Evolutionary conservation across 1,140 invertebrate species (phyloP), one percentile per base, ranked within the genome.

Genomic region (Paraescarpia echinospica): DNA sequence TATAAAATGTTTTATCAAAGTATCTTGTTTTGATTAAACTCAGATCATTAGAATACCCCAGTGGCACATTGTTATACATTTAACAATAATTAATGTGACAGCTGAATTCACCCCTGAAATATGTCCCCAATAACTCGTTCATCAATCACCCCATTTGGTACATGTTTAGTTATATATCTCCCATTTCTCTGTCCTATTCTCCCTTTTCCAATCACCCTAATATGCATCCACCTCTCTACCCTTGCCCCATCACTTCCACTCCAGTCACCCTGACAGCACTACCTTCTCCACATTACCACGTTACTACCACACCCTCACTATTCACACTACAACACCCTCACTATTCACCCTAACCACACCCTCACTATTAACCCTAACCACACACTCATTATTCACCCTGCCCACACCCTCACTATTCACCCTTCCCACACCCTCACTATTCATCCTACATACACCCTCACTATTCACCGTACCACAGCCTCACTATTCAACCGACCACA

Each of bases 361-460:
- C 34, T 92, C 51, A 33, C 48, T 31, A 51, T 89, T 5, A 33
- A 35, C 33, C 91, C 92, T 93, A n/a, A 12, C 12, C n/a, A n/a
- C 27, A 31, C 34, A 88, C 34, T 92, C 51, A 33, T 34, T 31
- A 51, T 89, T 5, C 35, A 35, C 33, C 91, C 92, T 93, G 92
- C 91, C 89, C n/a, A n/a, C 27, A 31, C 34, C 91, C 34, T 92
- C 51, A 33, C 48, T 31, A 51, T 89, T 5, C 35, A 35, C 33
- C 91, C 92, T 93, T 92, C 91, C 89, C n/a, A n/a, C 27, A 31
- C 34, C 91, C 34, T 92, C 51, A 33, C 48, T 31, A 51, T 89
- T 5, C 35, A 35, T 27, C 91, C 92, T 93, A 92, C 91, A 12
- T 33, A n/a, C 27, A 31, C 34, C 91, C 34, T 92, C 51, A 33